Conservation (phyloP, 92 coral and sea anemone genomes). For the Parazoanthus swiftii region DNA sequence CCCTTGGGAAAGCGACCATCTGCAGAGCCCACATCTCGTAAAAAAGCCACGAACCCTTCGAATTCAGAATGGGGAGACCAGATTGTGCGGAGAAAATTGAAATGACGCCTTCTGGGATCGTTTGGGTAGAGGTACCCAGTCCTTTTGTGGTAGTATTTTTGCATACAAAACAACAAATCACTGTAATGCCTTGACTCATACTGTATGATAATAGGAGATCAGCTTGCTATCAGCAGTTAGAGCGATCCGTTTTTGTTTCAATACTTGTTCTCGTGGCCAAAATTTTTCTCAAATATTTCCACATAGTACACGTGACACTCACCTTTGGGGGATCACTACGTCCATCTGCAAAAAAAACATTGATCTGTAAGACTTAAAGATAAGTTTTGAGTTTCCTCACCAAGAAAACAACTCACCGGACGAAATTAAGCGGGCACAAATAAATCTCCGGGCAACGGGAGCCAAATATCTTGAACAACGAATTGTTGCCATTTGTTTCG, state of each 20-base stretch:
- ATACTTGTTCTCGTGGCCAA: conserved; percentile 3
- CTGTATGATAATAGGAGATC: not conserved
- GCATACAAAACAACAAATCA: not conserved
- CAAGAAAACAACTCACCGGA: conserved; percentile 15
- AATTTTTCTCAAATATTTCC: not conserved
- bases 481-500: conserved; percentile 28
- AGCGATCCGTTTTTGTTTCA: too few relatives aligned
- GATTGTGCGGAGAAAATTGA: too few relatives aligned
- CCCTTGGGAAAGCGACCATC: too few relatives aligned
- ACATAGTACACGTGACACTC: conserved; percentile 21
- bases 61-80: too few relatives aligned
- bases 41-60: too few relatives aligned
- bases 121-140: too few relatives aligned
- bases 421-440: conserved; percentile 32
- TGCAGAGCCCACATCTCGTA: too few relatives aligned
- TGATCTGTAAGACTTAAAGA: not conserved
- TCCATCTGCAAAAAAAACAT: conserved; percentile 34
- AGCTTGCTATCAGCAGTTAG: not conserved
- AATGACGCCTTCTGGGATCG: too few relatives aligned
- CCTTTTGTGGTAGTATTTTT: too few relatives aligned
- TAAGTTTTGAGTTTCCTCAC: not conserved
- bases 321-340: conserved; percentile 28
- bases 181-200: not conserved
- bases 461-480: conserved; percentile 9
- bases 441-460: conserved; percentile 18